A percentile compares a stretch with the other conserved stretches of the same genome.
phyloP scores from a whole-genome alignment of 1,140 invertebrate species.

The Onthophagus taurus region DNA sequence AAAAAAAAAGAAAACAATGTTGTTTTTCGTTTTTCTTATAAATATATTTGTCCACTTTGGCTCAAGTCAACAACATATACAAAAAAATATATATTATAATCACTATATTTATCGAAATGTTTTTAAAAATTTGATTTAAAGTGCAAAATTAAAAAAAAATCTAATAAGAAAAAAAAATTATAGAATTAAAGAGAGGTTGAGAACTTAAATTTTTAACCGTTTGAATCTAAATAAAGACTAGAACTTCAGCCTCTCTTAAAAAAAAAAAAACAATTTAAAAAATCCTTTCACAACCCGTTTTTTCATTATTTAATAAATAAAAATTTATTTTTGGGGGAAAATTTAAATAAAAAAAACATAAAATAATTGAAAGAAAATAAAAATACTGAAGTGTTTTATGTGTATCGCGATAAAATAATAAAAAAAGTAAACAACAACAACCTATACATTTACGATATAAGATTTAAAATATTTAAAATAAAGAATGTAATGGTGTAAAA shows the following conservation, averaged over 20 bases:
- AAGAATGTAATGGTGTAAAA: too few species aligned
- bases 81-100: conserved; percentile 24
- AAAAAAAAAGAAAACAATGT: conserved; percentile 5
- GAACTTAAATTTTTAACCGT: neutral
- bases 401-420: too few species aligned
- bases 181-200: neutral
- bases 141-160: conserved; percentile 19
- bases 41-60: conserved; percentile 39
- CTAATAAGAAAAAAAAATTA: conserved; percentile 1
- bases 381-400: too few species aligned
- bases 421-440: too few species aligned
- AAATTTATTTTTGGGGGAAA: too few species aligned
- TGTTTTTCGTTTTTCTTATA: conserved; percentile 31
- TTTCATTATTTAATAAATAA: too few species aligned
- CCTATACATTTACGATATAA: too few species aligned
- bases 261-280: neutral
- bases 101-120: conserved; percentile 20
- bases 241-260: neutral
- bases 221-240: neutral
- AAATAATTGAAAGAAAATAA: too few species aligned
- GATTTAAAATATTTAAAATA: too few species aligned
- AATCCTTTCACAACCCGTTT: conserved; percentile 9
- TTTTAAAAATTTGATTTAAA: conserved; percentile 30
- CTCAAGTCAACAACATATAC: conserved; percentile 38
- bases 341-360: too few species aligned